phyloP scores from a whole-genome alignment of 2,797 vertebrate species.

The Centroberyx gerrardi region DNA sequence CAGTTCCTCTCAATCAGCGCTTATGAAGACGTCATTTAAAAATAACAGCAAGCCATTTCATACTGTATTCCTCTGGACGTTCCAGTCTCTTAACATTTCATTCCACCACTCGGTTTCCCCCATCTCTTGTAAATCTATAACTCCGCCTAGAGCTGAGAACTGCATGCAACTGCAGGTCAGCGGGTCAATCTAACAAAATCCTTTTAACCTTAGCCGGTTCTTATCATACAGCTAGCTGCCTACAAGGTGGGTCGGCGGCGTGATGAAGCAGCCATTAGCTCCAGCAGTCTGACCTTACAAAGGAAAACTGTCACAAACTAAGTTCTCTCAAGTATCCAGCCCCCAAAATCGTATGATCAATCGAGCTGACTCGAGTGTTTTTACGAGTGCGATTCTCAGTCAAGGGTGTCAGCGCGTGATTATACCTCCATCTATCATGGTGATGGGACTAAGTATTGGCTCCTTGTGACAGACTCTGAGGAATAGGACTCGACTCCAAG shows the following conservation, averaged over 20 bases:
- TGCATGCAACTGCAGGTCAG: conserved; percentile 47
- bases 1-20: conserved; percentile 43
- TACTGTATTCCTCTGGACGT: conserved; percentile 11
- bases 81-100: conserved; percentile 48
- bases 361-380: conserved; percentile 86
- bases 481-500: conserved; percentile 81
- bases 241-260: conserved; percentile 58
- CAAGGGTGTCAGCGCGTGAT: conserved; percentile 84
- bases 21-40: conserved; percentile 29
- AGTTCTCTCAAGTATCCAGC: conserved; percentile 81
- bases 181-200: conserved; percentile 72
- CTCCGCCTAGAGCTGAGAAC: conserved; percentile 59
- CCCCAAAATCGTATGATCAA: conserved; percentile 82
- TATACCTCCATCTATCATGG: conserved; percentile 87
- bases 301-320: conserved; percentile 87
- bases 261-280: conserved; percentile 77
- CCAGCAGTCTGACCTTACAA: conserved; percentile 79
- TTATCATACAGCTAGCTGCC: conserved; percentile 68
- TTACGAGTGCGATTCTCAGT: conserved; percentile 75
- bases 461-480: conserved; percentile 84
- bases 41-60: conserved; percentile 35
- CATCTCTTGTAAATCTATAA: conserved; percentile 60
- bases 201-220: conserved; percentile 74
- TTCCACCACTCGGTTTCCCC: conserved; percentile 31
- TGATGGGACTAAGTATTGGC: conserved; percentile 87